phyloP scores from a whole-genome alignment of 2,113 vertebrate species.

The Phoxinus phoxinus region DNA sequence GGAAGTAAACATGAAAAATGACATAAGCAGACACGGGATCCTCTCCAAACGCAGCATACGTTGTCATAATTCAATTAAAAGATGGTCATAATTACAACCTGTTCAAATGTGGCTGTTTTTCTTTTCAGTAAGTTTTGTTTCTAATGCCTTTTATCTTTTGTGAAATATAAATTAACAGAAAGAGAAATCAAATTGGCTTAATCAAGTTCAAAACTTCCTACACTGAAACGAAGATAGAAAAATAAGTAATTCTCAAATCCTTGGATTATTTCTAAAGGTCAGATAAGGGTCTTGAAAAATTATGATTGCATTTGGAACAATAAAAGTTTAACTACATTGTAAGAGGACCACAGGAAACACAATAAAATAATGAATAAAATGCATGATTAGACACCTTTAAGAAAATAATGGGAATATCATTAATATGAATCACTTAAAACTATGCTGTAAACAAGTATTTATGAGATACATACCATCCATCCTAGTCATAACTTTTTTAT shows the following conservation, averaged over 20 bases:
- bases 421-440: neutral
- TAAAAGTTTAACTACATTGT: neutral
- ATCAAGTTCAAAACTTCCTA: neutral
- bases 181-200: neutral
- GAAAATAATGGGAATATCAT: neutral
- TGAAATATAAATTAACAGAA: neutral
- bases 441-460: slow-evolving; percentile 1
- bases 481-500: neutral
- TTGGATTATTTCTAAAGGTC: neutral
- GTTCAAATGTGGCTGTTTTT: slow-evolving; percentile 14
- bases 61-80: slow-evolving; percentile 53
- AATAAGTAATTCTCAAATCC: neutral
- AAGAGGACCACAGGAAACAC: neutral
- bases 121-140: slow-evolving; percentile 23
- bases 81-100: slow-evolving; percentile 52
- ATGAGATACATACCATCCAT: slow-evolving; percentile 2
- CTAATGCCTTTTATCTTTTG: neutral
- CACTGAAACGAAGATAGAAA: neutral
- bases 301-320: neutral
- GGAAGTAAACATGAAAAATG: slow-evolving; percentile 54
- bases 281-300: neutral
- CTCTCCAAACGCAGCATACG: slow-evolving; percentile 54
- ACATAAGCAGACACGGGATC: slow-evolving; percentile 47
- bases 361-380: neutral
- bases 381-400: neutral